Evolutionary conservation across 2,888 invertebrate genomes (phyloP).

Genomic region (Agriotes lineatus): DNA sequence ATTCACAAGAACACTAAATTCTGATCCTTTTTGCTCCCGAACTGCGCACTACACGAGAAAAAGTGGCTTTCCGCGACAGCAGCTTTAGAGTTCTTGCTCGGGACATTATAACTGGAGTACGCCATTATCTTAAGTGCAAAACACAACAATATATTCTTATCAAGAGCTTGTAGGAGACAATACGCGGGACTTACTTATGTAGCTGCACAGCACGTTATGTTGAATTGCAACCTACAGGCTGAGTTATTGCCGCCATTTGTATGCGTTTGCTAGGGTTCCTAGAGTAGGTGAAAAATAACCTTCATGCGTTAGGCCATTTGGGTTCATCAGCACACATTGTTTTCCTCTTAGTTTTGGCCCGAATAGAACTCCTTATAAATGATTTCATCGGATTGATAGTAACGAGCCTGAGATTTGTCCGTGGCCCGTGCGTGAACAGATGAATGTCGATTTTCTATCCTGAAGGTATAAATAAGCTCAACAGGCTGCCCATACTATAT

Average conservation of each 20-base stretch:
- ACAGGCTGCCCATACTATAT: no score
- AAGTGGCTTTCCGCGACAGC: background rate
- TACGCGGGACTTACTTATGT: slow-evolving; percentile 19
- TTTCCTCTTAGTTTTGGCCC: slow-evolving; percentile 2
- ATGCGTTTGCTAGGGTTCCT: slow-evolving; percentile 7
- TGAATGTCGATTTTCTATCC: no score
- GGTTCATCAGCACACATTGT: slow-evolving; percentile 20
- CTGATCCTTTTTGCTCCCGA: background rate
- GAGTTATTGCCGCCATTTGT: slow-evolving; percentile 18
- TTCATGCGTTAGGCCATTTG: background rate
- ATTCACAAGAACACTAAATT: no score
- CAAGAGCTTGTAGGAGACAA: slow-evolving; percentile 14
- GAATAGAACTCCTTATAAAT: background rate
- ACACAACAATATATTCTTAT: slow-evolving; percentile 21
- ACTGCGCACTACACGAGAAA: background rate
- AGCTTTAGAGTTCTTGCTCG: slow-evolving; percentile 9
- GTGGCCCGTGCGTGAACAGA: no score
- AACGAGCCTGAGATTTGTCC: no score
- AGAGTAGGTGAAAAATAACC: slow-evolving; percentile 10
- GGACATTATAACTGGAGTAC: slow-evolving; percentile 7
- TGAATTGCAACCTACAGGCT: slow-evolving; percentile 8
- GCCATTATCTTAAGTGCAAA: slow-evolving; percentile 15
- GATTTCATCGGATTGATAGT: no score
- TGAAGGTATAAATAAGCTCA: no score
- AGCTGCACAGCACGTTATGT: slow-evolving; percentile 11